These are phyloP conservation scores for Drosophila insularis DNA, from an alignment of 1,140 invertebrate species.

Conservation along the genomic window DNA sequence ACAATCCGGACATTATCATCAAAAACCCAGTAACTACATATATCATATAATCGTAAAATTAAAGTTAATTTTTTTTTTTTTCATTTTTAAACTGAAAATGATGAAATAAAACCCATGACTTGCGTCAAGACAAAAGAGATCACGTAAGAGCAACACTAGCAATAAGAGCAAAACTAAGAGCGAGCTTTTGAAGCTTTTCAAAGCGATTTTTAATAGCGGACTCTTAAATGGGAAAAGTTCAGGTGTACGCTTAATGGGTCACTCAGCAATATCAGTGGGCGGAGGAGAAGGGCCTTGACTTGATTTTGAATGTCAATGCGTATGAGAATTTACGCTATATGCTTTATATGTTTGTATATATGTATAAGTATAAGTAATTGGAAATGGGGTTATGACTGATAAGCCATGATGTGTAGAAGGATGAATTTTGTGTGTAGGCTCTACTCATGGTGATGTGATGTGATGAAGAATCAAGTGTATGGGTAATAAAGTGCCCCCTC, in stretches of 20 bases:
- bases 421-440: background rate
- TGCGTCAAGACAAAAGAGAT: constrained; percentile 3
- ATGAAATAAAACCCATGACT: constrained; percentile 15
- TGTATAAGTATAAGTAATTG: background rate
- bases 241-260: constrained; percentile 8
- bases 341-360: background rate
- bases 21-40: constrained; percentile 16
- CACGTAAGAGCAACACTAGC: background rate
- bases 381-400: constrained; percentile 10
- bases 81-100: constrained; percentile 5
- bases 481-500: constrained; percentile 21
- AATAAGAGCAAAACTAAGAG: constrained; percentile 10
- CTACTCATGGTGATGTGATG: constrained; percentile 2
- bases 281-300: constrained; percentile 23
- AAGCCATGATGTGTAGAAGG: background rate
- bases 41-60: constrained; percentile 6
- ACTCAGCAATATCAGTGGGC: background rate
- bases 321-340: constrained; percentile 1
- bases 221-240: constrained; percentile 4
- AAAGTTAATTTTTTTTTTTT: constrained; percentile 6
- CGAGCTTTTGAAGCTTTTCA: constrained; percentile 16
- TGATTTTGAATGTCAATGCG: constrained; percentile 24
- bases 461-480: constrained; percentile 8
- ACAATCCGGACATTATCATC: constrained; percentile 27
- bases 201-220: background rate